Evolutionary conservation across 2,888 invertebrate species (phyloP), one percentile per base, ranked within the genome.

Genomic region (Dryobotodes eremita): DNA sequence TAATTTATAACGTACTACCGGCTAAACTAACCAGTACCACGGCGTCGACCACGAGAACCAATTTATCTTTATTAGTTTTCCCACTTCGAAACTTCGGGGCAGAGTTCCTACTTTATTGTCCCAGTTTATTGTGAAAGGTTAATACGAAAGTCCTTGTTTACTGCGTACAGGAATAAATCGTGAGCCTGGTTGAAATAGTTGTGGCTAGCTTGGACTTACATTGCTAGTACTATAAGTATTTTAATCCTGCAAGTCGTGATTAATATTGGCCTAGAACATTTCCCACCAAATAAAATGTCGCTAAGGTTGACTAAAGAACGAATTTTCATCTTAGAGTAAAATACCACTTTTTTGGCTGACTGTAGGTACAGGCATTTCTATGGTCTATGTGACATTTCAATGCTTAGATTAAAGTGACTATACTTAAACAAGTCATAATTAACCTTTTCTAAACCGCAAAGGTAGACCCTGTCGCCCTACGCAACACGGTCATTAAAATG

Each of bases 111-210:
- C 79, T 82, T 82, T 84, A 82, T 72, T 53, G 71, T 69, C 68
- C n/a, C 26, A 46, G 57, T 84, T 82, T 84, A 84, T 69, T 79
- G 68, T 57, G 15, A 57, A 66, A 77, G 61, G 65, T 83, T 70
- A 74, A 70, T 59, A 75, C 55, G 26, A 69, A 82, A 83, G 20
- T 61, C 36, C 36, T 80, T 50, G 59, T 83, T 71, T 71, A 81
- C 46, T 46, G 53, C 53, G 48, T 48, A 53, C 59, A 53, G 8
- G 23, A 65, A 77, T 61, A 77, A 61, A 65, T 71, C 13, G n/a
- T 23, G 36, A 53, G 53, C 36, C 17, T 31, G 42, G 66, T 82
- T 36, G 6, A 53, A 70, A 70, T 65, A 46, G 20, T 59, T 15
- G 17, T 13, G 15, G 20, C 3, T 61, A 62, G 61, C 69, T 53